Percentiles rank a stretch among this genome's conserved stretches.
Conservation (phyloP, 2,797 vertebrate species). For the Smutsia gigantea region DNA sequence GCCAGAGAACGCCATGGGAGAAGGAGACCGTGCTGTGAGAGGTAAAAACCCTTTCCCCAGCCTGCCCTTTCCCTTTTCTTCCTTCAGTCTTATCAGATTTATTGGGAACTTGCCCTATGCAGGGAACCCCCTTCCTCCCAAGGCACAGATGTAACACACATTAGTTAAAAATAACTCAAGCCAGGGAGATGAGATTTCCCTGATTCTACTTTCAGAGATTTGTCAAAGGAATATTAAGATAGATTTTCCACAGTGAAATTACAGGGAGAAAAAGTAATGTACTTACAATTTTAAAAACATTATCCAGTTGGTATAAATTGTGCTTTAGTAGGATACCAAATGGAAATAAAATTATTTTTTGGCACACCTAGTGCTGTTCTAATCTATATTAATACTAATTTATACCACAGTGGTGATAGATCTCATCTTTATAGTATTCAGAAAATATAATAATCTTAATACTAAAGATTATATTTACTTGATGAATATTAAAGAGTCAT, state of each 20-base stretch:
- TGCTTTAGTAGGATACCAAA: neutral
- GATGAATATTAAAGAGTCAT: neutral
- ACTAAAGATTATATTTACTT: neutral
- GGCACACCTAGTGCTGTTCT: neutral
- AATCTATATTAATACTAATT: neutral
- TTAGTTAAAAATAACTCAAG: slow-evolving; percentile 48
- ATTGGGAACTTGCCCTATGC: no score
- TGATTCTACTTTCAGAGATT: slow-evolving; percentile 54
- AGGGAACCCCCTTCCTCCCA: no score
- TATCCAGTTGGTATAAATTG: neutral
- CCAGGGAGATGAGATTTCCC: neutral
- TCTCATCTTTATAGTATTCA: neutral
- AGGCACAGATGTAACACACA: neutral
- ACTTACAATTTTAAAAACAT: neutral
- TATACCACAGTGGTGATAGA: neutral
- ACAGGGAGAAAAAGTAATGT: neutral
- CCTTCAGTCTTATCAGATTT: no score
- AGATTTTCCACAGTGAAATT: slow-evolving; percentile 34
- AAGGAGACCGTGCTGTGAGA: no score
- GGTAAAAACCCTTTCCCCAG: no score
- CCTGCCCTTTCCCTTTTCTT: no score
- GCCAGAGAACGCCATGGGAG: no score
- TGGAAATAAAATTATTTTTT: neutral
- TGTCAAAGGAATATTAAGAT: slow-evolving; percentile 47
- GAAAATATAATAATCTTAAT: slow-evolving; percentile 2